Percentiles rank a stretch among this genome's conserved stretches.
These are phyloP conservation scores for Torymus texanus DNA, from an alignment of 2,888 invertebrate species.

Conservation along the genomic window DNA sequence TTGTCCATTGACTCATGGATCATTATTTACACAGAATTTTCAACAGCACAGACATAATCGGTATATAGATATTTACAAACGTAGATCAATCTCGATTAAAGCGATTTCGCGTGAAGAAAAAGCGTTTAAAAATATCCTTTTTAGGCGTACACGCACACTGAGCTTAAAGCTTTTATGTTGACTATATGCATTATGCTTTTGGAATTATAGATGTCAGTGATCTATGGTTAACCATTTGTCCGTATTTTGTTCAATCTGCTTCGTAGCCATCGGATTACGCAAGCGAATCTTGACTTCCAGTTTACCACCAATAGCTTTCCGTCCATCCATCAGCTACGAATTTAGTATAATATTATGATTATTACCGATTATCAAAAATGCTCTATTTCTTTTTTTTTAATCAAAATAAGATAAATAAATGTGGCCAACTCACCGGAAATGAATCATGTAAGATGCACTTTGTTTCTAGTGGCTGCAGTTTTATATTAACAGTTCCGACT, in stretches of 20 bases:
- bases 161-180: constrained; percentile 27
- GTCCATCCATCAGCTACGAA: constrained; percentile 90
- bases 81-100: background rate
- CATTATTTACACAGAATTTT: constrained; percentile 39
- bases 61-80: constrained; percentile 42
- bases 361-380: background rate
- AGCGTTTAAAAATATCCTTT: constrained; percentile 7
- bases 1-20: background rate
- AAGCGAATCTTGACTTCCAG: constrained; percentile 91
- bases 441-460: constrained; percentile 93
- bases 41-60: background rate
- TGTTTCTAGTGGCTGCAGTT: constrained; percentile 92
- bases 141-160: constrained; percentile 10
- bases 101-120: constrained; percentile 14
- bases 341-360: background rate
- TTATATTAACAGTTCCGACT: constrained; percentile 88
- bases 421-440: constrained; percentile 87
- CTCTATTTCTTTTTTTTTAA: background rate
- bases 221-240: constrained; percentile 96
- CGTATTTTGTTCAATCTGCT: constrained; percentile 90
- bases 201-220: constrained; percentile 72
- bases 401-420: constrained; percentile 1
- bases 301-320: constrained; percentile 91
- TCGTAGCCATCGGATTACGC: constrained; percentile 90
- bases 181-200: constrained; percentile 5